These are phyloP conservation scores for Lepidocyrtoides sp. DNA, from an alignment of 2,888 invertebrate genomes.

Conservation along the genomic window DNA sequence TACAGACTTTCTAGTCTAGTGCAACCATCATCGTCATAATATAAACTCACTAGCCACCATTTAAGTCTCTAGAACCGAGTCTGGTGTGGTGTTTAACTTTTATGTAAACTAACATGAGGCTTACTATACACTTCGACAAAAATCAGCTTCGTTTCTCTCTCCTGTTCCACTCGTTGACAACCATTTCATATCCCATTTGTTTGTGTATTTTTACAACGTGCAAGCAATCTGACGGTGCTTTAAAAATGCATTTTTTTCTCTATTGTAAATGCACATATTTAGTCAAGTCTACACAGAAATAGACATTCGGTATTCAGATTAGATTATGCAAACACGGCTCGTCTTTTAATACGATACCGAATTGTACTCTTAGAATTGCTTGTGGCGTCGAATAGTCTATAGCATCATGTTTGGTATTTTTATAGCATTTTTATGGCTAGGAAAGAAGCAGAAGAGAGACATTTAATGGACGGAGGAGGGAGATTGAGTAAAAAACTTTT, in stretches of 20 bases:
- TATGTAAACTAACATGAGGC: background rate
- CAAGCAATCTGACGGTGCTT: background rate
- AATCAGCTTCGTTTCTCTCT: background rate
- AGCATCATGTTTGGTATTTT: slow-evolving; percentile 42
- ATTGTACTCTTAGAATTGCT: too few relatives aligned
- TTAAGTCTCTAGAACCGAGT: background rate
- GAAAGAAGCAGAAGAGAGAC: slow-evolving; percentile 6
- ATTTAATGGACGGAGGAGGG: slow-evolving; percentile 42
- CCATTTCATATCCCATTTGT: slow-evolving; percentile 24
- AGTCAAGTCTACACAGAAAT: too few relatives aligned
- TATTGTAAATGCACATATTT: background rate
- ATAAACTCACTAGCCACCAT: background rate
- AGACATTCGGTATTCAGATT: too few relatives aligned
- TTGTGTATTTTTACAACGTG: background rate
- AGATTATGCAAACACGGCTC: too few relatives aligned
- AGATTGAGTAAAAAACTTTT: slow-evolving; percentile 36
- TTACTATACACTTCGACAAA: background rate
- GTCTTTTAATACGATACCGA: too few relatives aligned
- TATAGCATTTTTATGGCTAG: slow-evolving; percentile 42
- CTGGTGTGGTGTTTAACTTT: background rate
- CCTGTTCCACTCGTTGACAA: background rate
- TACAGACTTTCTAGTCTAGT: background rate
- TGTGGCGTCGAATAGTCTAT: background rate
- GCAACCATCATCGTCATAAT: too few relatives aligned
- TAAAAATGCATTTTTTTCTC: background rate